Evolutionary conservation across 2,888 invertebrate genomes (phyloP).

Genomic region (Fragum fragum): DNA sequence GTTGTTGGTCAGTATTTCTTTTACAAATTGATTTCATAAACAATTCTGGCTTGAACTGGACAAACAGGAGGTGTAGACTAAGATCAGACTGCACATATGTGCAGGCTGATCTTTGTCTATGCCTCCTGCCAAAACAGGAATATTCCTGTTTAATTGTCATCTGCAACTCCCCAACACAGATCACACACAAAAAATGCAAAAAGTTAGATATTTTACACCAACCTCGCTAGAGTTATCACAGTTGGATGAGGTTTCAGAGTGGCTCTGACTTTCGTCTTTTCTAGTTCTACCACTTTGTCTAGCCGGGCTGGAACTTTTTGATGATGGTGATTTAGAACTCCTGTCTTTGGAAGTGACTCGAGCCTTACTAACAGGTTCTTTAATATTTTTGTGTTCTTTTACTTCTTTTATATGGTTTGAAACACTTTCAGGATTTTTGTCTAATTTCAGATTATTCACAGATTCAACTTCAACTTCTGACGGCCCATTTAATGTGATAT

Average conservation of each 20-base stretch:
- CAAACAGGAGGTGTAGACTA: too few species aligned
- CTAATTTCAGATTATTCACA: neutral
- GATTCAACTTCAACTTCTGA: neutral
- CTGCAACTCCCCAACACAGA: too few species aligned
- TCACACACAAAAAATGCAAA: too few species aligned
- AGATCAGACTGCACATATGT: too few species aligned
- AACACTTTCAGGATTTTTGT: neutral
- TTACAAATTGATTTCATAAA: too few species aligned
- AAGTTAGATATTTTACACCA: conserved; percentile 29
- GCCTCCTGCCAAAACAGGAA: too few species aligned
- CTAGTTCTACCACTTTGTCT: neutral
- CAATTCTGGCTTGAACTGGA: too few species aligned
- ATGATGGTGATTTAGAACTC: neutral
- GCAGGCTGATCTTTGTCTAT: too few species aligned
- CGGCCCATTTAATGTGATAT: conserved; percentile 9
- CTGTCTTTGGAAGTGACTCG: conserved; percentile 1
- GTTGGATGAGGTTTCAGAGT: conserved; percentile 68
- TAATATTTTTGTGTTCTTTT: neutral
- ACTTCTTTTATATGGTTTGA: neutral
- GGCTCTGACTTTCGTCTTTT: conserved; percentile 29
- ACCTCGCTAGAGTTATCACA: conserved; percentile 82
- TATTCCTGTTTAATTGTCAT: too few species aligned
- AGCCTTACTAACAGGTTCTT: neutral
- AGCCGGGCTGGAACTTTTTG: conserved; percentile 19
- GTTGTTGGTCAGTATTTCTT: too few species aligned